Conservation (phyloP, 2,797 vertebrate genomes). For the Melanotaenia pygmaea region DNA sequence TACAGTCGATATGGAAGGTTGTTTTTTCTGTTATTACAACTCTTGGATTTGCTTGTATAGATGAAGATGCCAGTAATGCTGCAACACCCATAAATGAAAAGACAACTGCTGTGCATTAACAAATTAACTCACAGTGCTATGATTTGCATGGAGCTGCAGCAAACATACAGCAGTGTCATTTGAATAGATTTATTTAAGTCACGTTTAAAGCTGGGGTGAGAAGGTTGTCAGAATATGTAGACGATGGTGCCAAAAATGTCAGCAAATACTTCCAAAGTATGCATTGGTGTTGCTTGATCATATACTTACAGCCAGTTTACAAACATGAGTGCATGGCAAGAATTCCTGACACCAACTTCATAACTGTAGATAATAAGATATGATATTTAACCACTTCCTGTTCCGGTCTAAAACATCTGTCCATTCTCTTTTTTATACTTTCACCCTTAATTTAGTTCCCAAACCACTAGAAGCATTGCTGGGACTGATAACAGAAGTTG, state of each 20-base stretch:
- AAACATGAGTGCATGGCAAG: background rate
- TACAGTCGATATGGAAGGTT: conserved; percentile 22
- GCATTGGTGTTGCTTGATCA: background rate
- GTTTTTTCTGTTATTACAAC: conserved; percentile 48
- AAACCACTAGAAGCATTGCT: background rate
- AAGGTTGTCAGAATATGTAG: background rate
- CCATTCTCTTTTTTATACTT: too few species aligned
- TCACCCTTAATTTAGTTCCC: background rate
- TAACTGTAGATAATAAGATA: background rate
- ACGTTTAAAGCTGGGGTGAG: conserved; percentile 1
- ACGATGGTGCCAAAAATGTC: background rate
- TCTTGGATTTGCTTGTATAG: conserved; percentile 26
- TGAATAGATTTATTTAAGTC: background rate
- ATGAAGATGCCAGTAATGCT: conserved; percentile 1
- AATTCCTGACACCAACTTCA: background rate
- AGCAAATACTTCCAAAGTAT: background rate
- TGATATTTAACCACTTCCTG: background rate
- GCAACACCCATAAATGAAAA: conserved; percentile 7
- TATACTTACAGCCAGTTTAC: background rate
- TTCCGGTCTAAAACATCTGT: background rate
- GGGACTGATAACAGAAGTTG: background rate
- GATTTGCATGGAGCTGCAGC: background rate
- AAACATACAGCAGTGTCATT: background rate
- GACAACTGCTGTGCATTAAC: conserved; percentile 15
- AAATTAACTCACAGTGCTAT: conserved; percentile 9